phyloP scores from a whole-genome alignment of 2,888 invertebrate genomes.

The Conops quadrifasciatus region DNA sequence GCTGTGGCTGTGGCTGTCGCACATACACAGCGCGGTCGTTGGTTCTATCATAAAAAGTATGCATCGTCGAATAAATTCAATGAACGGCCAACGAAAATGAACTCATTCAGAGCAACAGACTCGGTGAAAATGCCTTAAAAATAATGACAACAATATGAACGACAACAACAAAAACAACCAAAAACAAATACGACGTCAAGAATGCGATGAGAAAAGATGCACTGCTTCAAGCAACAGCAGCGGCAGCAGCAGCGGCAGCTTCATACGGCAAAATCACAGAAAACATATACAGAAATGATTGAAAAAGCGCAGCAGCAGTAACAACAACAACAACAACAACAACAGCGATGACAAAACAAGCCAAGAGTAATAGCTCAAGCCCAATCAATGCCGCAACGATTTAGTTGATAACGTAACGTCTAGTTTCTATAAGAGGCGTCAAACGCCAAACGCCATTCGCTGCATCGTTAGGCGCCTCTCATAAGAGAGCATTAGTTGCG shows the following conservation, averaged over 20 bases:
- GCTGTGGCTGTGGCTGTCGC: constrained; percentile 4
- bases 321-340: constrained; percentile 12
- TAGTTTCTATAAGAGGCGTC: too few relatives aligned
- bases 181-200: constrained; percentile 30
- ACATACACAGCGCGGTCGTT: too few relatives aligned
- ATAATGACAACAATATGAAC: constrained; percentile 27
- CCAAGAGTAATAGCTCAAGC: too few relatives aligned
- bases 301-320: constrained; percentile 5
- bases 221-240: not conserved
- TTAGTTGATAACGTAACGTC: too few relatives aligned
- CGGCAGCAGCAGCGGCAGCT: not conserved
- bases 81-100: not conserved
- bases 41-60: too few relatives aligned
- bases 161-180: constrained; percentile 34
- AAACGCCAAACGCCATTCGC: too few relatives aligned
- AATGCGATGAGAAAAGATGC: not conserved
- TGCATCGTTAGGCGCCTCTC: too few relatives aligned
- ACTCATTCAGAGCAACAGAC: constrained; percentile 6
- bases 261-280: too few relatives aligned
- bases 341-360: constrained; percentile 12
- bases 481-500: too few relatives aligned
- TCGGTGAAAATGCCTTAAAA: not conserved
- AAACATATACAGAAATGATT: constrained; percentile 13
- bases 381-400: too few relatives aligned
- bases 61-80: too few relatives aligned